Conservation (phyloP, 2,888 invertebrate genomes). For the Tetropium fuscum region DNA sequence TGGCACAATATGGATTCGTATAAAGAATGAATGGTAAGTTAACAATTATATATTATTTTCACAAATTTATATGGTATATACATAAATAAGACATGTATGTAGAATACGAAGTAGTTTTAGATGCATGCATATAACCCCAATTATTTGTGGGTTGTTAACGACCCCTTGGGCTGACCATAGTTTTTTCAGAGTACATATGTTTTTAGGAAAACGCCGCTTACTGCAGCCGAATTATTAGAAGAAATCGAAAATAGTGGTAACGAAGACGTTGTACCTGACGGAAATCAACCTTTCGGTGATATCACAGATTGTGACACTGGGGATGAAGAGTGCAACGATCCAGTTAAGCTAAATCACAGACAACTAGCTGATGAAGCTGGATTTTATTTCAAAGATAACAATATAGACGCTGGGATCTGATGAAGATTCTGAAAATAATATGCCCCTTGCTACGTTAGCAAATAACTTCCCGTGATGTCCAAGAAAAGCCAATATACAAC, state of each 20-base stretch:
- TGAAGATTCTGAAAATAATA: constrained; percentile 15
- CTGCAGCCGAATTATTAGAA: background rate
- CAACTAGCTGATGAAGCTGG: constrained; percentile 22
- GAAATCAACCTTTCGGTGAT: constrained; percentile 1
- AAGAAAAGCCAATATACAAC: background rate
- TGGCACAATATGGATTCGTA: too few relatives aligned
- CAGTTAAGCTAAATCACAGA: constrained; percentile 8
- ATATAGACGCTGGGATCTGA: background rate
- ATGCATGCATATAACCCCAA: too few relatives aligned
- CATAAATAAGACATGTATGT: too few relatives aligned
- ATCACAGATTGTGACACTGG: constrained; percentile 24
- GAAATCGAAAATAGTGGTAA: background rate
- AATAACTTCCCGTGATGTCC: background rate
- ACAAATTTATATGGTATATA: too few relatives aligned
- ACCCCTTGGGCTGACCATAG: too few relatives aligned
- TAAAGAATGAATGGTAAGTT: too few relatives aligned
- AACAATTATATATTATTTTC: too few relatives aligned
- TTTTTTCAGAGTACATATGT: background rate
- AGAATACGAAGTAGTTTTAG: too few relatives aligned
- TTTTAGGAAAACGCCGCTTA: constrained; percentile 3
- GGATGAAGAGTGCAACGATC: constrained; percentile 22
- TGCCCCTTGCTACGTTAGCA: constrained; percentile 11
- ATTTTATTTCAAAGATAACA: constrained; percentile 3
- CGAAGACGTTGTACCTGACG: background rate
- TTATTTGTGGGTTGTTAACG: too few relatives aligned